A percentile compares a stretch with the other conserved stretches of the same genome.
phyloP scores from a whole-genome alignment of 2,888 invertebrate genomes.

The Folsomia candida region DNA sequence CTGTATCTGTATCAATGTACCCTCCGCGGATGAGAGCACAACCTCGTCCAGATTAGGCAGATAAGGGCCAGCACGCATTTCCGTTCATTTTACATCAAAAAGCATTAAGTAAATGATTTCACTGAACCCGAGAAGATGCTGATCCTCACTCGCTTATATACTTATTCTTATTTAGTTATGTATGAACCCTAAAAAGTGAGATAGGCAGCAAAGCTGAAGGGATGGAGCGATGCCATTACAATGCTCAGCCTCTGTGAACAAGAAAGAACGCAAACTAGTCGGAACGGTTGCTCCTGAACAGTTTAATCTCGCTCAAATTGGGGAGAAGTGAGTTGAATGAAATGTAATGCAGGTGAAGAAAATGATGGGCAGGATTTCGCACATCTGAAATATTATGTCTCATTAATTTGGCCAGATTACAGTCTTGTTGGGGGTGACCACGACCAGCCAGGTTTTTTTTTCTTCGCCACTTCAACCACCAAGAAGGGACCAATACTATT shows the following conservation, averaged over 20 bases:
- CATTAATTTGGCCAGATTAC: neutral
- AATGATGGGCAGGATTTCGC: neutral
- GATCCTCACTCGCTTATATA: neutral
- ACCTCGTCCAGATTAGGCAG: neutral
- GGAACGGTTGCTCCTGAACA: neutral
- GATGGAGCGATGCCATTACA: neutral
- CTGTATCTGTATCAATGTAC: neutral
- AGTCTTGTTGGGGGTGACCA: neutral
- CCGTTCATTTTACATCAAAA: constrained; percentile 11
- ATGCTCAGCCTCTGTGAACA: neutral
- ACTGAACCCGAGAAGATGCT: neutral
- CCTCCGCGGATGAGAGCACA: neutral
- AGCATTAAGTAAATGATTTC: neutral
- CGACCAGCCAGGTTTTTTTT: neutral
- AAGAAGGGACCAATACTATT: neutral
- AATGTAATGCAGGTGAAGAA: neutral
- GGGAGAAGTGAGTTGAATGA: neutral
- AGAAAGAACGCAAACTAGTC: neutral
- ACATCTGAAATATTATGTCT: neutral
- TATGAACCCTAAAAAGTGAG: no score
- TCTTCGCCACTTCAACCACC: neutral
- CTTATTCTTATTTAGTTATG: no score
- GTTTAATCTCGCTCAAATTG: neutral
- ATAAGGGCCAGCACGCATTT: constrained; percentile 14
- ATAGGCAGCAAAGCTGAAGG: neutral